Base-by-base conservation (phyloP, 2,797 vertebrate species). In the Xiphorhynchus erythropygius region DNA sequence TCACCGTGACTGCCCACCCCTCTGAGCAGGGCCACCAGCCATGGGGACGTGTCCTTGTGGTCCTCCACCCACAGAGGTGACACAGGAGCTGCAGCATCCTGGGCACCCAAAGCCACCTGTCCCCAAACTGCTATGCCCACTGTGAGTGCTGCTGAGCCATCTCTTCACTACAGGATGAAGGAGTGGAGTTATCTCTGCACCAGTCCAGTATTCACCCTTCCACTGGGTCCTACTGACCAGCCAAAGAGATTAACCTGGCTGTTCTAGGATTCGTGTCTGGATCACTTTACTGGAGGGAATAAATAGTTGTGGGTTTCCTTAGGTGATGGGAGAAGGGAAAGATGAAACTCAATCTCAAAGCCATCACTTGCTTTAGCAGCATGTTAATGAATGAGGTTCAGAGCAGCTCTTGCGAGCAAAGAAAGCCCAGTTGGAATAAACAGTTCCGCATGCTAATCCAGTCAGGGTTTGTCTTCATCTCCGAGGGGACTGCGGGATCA, bases 101-200 rank as follows among this genome's bases (percentile, higher is more conserved):
- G n/a, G 33, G 24, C 33, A 67, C 56, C 28, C 68, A 16, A 9
- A 73, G 12, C 14, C 7, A 50, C 1, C 25, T 19, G 33, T 7
- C 60, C 50, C 32, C 19, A 2, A 2, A 7, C 18, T 0, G 2
- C 42, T 4, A 10, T 6, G 24, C 42, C 3, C 5, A 3, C 64
- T 12, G 30, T 2, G 50, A 5, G 21, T 6, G 53, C 68, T 13
- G 42, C 30, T 3, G n/a, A 84, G 59, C 59, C 39, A 6, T 9
- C 57, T 37, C 63, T 52, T 44, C 64, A 6, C n/a, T 32, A 11
- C 10, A 30, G 70, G 65, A 41, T 39, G 37, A 41, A 19, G 80
- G 9, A 30, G 18, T 22, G 9, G 16, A n/a, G 8, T 22, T 55
- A 8, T 59, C 44, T 37, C 89, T 52, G 67, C 56, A 3, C 50